Base-by-base conservation (phyloP, 2,888 invertebrate genomes). In the Drosophila hawaiiensis region DNA sequence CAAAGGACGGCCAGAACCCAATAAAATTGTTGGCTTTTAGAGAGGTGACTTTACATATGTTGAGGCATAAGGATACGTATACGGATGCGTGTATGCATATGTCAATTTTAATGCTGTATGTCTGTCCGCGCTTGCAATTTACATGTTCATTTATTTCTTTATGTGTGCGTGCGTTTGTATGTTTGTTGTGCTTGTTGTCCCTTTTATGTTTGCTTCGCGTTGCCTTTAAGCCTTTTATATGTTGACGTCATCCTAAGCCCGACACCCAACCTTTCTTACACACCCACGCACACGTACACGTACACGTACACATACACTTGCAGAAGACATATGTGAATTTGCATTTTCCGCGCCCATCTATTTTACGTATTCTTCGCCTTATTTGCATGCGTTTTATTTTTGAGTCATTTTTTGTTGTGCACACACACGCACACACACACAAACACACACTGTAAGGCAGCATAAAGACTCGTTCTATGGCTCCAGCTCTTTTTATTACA, bases 301-400 rank as follows among this genome's bases (percentile, higher is more conserved):
- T 22, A 16, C 19, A 62, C 22, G 29, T 0, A 33, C 37, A 28
- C 33, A 49, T 7, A 37, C 33, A 25, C 47, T 25, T 25, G 16
- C 25, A 43, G 14, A 31, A 37, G 43, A 52, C 35, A 56, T 56
- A 33, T 66, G 52, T 28, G 70, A 73, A 82, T 85, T 84, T 90
- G 78, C 85, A 88, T 90, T 80, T 81, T 70, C 69, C 66, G 70
- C 71, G 86, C 73, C 73, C 81, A 88, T 88, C 83, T 84, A 73
- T 73, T 86, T 85, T 82, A 78, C 83, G 83, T 88, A 88, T 90
- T 82, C 85, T 78, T 83, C 76, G 82, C 64, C 78, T 71, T 74
- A 81, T 90, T 90, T 84, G 85, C 83, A 84, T 87, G 78, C 78
- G 76, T 84, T 84, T 89, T 84, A 83, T 84, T 76, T 76, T 47